A percentile compares a stretch with the other conserved stretches of the same genome.
These are phyloP conservation scores for Metacarcinus magister DNA, from an alignment of 2,888 invertebrate genomes.

Conservation along the genomic window DNA sequence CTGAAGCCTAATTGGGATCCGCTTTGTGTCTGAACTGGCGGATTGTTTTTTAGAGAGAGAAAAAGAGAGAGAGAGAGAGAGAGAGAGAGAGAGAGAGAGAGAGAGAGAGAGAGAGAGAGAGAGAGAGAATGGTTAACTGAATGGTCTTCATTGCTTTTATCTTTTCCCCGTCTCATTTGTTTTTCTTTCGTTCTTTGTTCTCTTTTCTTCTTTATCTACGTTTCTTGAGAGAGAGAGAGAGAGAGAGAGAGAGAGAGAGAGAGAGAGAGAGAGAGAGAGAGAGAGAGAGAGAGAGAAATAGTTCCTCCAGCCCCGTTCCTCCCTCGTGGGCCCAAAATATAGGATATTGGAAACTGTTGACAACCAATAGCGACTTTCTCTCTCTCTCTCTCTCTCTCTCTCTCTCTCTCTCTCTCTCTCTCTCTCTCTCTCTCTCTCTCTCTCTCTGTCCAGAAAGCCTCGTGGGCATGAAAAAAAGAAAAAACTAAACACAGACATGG, in stretches of 20 bases:
- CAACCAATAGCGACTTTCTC: slow-evolving; percentile 49
- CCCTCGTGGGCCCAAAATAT: slow-evolving; percentile 51
- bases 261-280: slow-evolving; percentile 48
- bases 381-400: background rate
- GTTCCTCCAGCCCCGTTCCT: slow-evolving; percentile 31
- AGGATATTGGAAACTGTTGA: slow-evolving; percentile 64
- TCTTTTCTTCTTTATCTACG: background rate
- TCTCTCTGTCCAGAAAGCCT: background rate
- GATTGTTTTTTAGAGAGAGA: background rate
- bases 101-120: slow-evolving; percentile 38
- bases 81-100: slow-evolving; percentile 48
- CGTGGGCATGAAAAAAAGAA: background rate
- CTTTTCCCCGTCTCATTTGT: too few species aligned
- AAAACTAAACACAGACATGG: background rate
- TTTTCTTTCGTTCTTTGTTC: background rate
- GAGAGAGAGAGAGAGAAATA: slow-evolving; percentile 47
- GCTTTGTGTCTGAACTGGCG: slow-evolving; percentile 43
- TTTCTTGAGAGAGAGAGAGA: background rate
- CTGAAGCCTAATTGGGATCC: slow-evolving; percentile 48
- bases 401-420: slow-evolving; percentile 36
- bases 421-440: background rate
- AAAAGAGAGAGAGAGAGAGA: slow-evolving; percentile 29
- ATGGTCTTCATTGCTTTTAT: too few species aligned
- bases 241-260: slow-evolving; percentile 48
- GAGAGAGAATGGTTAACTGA: background rate